A percentile compares a stretch with the other conserved stretches of the same genome.
Conservation (phyloP, 2,888 invertebrate species). For the Tubulanus polymorphus region DNA sequence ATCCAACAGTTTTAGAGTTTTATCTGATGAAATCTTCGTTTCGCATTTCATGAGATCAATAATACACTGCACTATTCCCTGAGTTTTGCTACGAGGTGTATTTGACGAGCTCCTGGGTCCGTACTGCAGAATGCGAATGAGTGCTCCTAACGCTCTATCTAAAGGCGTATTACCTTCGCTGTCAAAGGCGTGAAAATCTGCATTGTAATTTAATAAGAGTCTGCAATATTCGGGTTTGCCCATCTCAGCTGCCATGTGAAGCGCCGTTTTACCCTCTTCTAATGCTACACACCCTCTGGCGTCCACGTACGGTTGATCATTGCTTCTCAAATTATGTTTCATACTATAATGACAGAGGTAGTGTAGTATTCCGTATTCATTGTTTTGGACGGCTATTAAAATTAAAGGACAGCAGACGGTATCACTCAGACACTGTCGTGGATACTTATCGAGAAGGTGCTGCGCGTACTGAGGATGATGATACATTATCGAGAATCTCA, state of each 20-base stretch:
- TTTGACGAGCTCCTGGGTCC: too few relatives aligned
- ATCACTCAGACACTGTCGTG: neutral
- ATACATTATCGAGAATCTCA: neutral
- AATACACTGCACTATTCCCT: too few relatives aligned
- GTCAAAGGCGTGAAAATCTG: neutral
- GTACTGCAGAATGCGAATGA: too few relatives aligned
- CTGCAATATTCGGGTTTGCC: neutral
- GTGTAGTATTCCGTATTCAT: neutral
- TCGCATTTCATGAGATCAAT: too few relatives aligned
- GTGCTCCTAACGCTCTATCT: too few relatives aligned
- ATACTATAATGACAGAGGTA: neutral
- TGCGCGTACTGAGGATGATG: neutral
- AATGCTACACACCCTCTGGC: neutral
- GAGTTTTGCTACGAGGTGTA: too few relatives aligned
- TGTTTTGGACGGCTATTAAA: neutral
- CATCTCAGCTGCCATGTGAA: neutral
- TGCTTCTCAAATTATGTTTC: neutral
- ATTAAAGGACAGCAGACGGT: neutral
- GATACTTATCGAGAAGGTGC: neutral
- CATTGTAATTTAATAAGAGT: neutral
- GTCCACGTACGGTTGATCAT: neutral
- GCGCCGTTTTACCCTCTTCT: neutral
- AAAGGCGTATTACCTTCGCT: neutral
- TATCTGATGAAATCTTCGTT: too few relatives aligned
- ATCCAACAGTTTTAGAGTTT: too few relatives aligned